Evolutionary conservation across 2,113 vertebrate genomes (phyloP), one percentile per base, ranked within the genome.

Genomic region (Hypanus sabinus): DNA sequence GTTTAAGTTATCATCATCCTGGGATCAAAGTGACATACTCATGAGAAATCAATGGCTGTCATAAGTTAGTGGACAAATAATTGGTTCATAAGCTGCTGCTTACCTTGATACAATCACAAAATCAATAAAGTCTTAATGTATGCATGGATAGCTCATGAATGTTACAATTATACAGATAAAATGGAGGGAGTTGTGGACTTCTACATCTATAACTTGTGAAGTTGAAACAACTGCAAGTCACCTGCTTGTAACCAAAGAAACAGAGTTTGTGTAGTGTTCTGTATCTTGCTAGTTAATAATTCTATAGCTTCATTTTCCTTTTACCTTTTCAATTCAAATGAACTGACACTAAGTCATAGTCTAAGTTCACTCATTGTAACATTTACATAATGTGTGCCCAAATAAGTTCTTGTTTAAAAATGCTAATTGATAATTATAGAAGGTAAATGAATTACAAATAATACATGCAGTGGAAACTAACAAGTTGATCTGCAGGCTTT

Each of bases 31-130:
- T 16, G 38, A 62, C 68, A 55, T 75, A 75, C 70, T 71, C 38
- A 93, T 33, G 1, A 68, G n/a, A 90, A 90, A 55, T 93, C 91
- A 73, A 93, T 71, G 36, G 33, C 33, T 93, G 70, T 93, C 91
- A 93, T 73, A 93, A 93, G 90, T 93, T 71, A 93, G 91, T 75
- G 38, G 27, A 18, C 70, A 93, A 93, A 24, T 93, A 93, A 93
- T 73, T 93, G 33, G 30, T 33, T 93, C 10, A 16, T 30, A 73
- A 38, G 70, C 55, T 24, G 38, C 11, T 73, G 33, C 20, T 93
- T 46, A 38, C 91, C 24, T 93, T 36, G 20, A 75, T 68, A 55
- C 3, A 93, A 20, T 75, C 38, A 68, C 70, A 46, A 20, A 75
- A 71, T 75, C 68, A 75, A 93, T 93, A 24, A 71, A 38, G 68